Evolutionary conservation across 2,888 invertebrate species (phyloP).

Genomic region (Crematogaster levior): DNA sequence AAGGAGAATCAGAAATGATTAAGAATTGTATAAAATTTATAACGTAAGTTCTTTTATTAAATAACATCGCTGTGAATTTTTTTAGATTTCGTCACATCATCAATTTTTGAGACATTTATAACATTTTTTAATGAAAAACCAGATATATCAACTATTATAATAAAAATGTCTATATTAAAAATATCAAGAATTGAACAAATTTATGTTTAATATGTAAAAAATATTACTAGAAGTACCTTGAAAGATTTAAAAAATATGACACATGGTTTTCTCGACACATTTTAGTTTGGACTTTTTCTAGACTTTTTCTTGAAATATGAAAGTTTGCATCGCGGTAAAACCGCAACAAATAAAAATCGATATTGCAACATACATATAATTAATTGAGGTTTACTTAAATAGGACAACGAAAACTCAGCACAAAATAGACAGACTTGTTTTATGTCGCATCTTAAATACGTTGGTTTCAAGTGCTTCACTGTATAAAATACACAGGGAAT

Average conservation of each 20-base stretch:
- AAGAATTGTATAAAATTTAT: background rate
- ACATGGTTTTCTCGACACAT: too few relatives aligned
- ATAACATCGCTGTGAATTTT: background rate
- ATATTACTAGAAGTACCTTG: background rate
- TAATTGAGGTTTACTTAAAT: background rate
- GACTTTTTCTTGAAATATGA: background rate
- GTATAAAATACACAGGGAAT: background rate
- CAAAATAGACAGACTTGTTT: background rate
- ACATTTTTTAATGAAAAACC: background rate
- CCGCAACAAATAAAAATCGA: background rate
- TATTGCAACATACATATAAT: background rate
- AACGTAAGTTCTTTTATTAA: background rate
- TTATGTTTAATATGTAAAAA: background rate
- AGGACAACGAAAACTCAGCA: background rate
- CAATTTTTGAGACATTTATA: background rate
- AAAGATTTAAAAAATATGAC: background rate
- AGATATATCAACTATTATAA: background rate
- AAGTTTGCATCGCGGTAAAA: background rate
- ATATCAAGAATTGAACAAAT: background rate
- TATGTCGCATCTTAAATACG: background rate
- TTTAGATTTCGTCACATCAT: background rate
- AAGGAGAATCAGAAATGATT: background rate
- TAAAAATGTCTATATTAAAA: background rate
- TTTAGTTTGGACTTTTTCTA: too few relatives aligned
- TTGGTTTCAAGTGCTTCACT: background rate